Base-by-base conservation (phyloP, 2,113 vertebrate species). In the Poeciliopsis prolifica region DNA sequence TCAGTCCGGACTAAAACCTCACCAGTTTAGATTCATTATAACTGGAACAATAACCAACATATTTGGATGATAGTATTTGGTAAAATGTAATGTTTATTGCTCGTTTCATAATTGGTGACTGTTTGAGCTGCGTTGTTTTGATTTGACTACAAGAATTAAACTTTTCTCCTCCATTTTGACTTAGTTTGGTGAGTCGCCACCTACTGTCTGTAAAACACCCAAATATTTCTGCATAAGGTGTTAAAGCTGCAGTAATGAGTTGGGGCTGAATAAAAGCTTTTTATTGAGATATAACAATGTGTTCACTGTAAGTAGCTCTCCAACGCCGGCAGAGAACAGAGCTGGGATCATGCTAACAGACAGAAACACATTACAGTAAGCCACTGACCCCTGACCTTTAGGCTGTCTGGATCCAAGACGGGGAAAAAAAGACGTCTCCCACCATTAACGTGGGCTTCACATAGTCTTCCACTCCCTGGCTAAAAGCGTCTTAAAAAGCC, bases 231-330 rank as follows among this genome's bases (percentile, higher is more conserved):
- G 6, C 51, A 24, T 2, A 22, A 1, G 6, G 22, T 17, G 19
- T 54, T 22, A 54, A 83, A 77, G 74, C 65, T 81, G 65, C 78
- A 68, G 68, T 70, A 80, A 87, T 77, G 82, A 82, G 80, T 81
- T 69, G 64, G 37, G 73, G 74, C 62, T 61, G 77, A 78, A 78
- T 78, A 78, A 82, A 80, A 72, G 76, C 69, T 77, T 86, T 80
- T 88, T 86, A 85, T 83, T 79, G 42, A 74, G 67, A 42, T 81
- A 78, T 85, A 91, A 89, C 85, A 83, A 85, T 60, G 83, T 86
- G 78, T 83, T 84, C 80, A 64, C 67, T 79, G 77, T 11, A 78
- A 85, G 73, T 44, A 15, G 58, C 65, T 62, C 80, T 86, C 75
- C 75, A 79, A 84, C 28, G 73, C 70, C 63, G 73, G 85, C 88